These are phyloP conservation scores for Agonopterix heracliana DNA, from an alignment of 2,888 invertebrate genomes.

Conservation along the genomic window DNA sequence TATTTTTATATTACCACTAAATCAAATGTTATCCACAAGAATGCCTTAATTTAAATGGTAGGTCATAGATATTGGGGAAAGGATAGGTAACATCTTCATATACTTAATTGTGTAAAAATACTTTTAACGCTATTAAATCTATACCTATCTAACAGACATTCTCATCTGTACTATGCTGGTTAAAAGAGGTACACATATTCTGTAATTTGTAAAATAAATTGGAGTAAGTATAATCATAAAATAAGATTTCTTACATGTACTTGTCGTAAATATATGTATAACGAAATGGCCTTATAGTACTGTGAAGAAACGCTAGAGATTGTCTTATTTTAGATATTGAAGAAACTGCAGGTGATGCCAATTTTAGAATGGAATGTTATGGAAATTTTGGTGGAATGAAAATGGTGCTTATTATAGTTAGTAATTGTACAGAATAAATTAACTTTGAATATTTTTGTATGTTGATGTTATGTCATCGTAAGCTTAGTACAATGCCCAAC, in stretches of 20 bases:
- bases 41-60: slow-evolving; percentile 39
- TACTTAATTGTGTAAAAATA: not conserved
- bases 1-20: slow-evolving; percentile 12
- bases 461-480: slow-evolving; percentile 37
- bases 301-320: slow-evolving; percentile 31
- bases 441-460: slow-evolving; percentile 64
- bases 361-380: slow-evolving; percentile 28
- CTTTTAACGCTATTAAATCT: not conserved
- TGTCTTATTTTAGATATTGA: slow-evolving; percentile 21
- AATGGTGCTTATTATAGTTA: slow-evolving; percentile 72
- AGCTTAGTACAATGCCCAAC: not conserved
- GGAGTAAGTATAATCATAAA: not conserved
- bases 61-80: not conserved
- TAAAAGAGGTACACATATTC: slow-evolving; percentile 68
- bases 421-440: slow-evolving; percentile 75
- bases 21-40: slow-evolving; percentile 30
- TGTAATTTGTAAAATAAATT: slow-evolving; percentile 58
- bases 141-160: slow-evolving; percentile 18
- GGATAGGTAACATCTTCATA: not conserved
- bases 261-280: slow-evolving; percentile 11
- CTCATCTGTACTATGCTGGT: slow-evolving; percentile 58
- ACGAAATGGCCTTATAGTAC: slow-evolving; percentile 42
- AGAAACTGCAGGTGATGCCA: slow-evolving; percentile 34
- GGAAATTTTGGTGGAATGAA: slow-evolving; percentile 41
- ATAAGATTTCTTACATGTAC: slow-evolving; percentile 1